Percentiles rank a stretch among this genome's conserved stretches.
Evolutionary conservation across 2,113 vertebrate genomes (phyloP).

Genomic region (Anas platyrhynchos): DNA sequence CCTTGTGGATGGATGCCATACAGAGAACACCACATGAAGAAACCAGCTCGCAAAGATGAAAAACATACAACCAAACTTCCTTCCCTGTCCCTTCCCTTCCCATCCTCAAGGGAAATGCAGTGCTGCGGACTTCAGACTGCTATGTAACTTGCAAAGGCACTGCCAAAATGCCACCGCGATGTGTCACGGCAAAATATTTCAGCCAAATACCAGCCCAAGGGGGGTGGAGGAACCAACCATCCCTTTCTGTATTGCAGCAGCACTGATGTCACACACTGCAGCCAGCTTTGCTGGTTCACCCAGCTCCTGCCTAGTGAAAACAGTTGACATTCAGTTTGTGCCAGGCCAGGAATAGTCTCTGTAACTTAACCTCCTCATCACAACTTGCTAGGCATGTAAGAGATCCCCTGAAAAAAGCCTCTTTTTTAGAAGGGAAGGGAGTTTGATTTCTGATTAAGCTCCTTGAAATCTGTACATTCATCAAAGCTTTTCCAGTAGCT

Average conservation of each 20-base stretch:
- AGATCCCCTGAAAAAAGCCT: slow-evolving; percentile 13
- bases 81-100: neutral
- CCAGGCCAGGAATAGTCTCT: slow-evolving; percentile 58
- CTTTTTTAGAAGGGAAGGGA: neutral
- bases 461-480: neutral
- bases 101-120: neutral
- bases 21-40: neutral
- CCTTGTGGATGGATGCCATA: neutral
- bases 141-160: neutral
- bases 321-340: slow-evolving; percentile 57
- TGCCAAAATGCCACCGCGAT: slow-evolving; percentile 44
- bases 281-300: neutral
- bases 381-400: neutral
- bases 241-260: slow-evolving; percentile 38
- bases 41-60: neutral
- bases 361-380: slow-evolving; percentile 55
- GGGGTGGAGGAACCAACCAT: neutral
- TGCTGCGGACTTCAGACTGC: slow-evolving; percentile 3
- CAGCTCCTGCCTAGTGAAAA: slow-evolving; percentile 38
- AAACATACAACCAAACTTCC: neutral
- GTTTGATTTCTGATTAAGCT: neutral
- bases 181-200: slow-evolving; percentile 46
- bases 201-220: slow-evolving; percentile 30
- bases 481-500: neutral
- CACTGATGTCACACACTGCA: slow-evolving; percentile 37